Evolutionary conservation across 53 echinoderm and acorn worm genomes (phyloP), one percentile per base, ranked within the genome.

Genomic region (Holothuria scabra): DNA sequence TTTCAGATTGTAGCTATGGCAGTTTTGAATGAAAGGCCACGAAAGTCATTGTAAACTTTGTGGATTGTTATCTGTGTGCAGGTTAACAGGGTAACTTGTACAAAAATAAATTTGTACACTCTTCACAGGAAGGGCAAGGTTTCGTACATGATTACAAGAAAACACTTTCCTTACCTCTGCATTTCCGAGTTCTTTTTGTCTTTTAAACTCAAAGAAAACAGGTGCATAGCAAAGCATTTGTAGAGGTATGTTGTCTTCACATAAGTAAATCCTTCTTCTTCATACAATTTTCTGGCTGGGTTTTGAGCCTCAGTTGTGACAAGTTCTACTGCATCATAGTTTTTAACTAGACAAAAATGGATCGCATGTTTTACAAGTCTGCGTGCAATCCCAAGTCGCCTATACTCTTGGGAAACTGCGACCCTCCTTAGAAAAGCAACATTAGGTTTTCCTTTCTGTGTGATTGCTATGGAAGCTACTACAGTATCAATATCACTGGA

Each of bases 141-240:
- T n/a, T n/a, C n/a, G n/a, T n/a, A n/a, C n/a, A n/a, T n/a, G n/a
- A n/a, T n/a, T 10, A 6, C 41, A 41, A 41, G 41, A 41, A 41
- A 35, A 35, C 35, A 4, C 12, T 16, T 18, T 16, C n/a, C 18
- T 52, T 52, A 52, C 52, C 52, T 52, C 52, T 52, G 52, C 52
- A 52, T 52, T 52, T 52, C 16, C 0, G 52, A 52, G 52, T 14
- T 16, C 18, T 18, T 52, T 52, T 52, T 52, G 14, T 1, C 52
- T 52, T 52, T 18, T 52, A 52, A 52, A 52, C 16, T 52, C 52
- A 52, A 52, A 52, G 56, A 58, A 58, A 78, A 78, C 32, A 8
- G 78, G 19, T 78, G 78, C 78, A 78, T 78, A 23, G 78, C 78
- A 57, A 78, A 78, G 58, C 78, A 78, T 33, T 32, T 32, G 78